Percentiles rank a stretch among this genome's conserved stretches.
phyloP scores from a whole-genome alignment of 2,888 invertebrate genomes.

The Amphipyra tragopoginis region DNA sequence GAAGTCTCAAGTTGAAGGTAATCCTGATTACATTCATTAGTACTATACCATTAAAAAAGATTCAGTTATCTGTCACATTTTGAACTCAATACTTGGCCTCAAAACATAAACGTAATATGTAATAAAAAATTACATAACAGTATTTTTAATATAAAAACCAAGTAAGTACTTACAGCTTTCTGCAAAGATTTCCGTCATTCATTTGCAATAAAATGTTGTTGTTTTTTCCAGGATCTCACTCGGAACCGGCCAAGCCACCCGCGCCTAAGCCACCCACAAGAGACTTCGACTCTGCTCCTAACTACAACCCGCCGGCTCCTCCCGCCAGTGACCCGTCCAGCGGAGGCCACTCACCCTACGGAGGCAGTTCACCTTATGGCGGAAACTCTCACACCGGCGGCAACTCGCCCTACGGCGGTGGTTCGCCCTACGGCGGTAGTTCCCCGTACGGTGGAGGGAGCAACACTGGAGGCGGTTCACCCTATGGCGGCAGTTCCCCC shows the following conservation, averaged over 20 bases:
- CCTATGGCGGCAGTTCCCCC: slow-evolving; percentile 47
- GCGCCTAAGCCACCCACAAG: slow-evolving; percentile 74
- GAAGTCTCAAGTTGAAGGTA: slow-evolving; percentile 88
- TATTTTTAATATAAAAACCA: no score
- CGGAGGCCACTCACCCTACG: slow-evolving; percentile 53
- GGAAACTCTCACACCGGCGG: slow-evolving; percentile 54
- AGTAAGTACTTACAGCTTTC: no score
- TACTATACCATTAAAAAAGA: no score
- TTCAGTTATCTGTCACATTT: no score
- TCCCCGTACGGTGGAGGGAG: slow-evolving; percentile 55
- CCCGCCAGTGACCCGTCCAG: slow-evolving; percentile 65
- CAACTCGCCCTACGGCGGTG: slow-evolving; percentile 51
- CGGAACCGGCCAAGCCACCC: slow-evolving; percentile 77
- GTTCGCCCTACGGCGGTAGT: slow-evolving; percentile 52
- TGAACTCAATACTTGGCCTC: no score
- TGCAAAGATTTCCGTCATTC: no score
- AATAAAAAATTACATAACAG: no score
- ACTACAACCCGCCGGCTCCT: slow-evolving; percentile 84
- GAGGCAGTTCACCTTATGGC: slow-evolving; percentile 60
- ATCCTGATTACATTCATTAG: not conserved
- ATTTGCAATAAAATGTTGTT: not conserved
- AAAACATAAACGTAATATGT: no score
- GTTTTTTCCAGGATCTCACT: slow-evolving; percentile 78
- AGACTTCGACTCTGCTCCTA: slow-evolving; percentile 77
- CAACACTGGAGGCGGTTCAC: slow-evolving; percentile 50